phyloP scores from a whole-genome alignment of 1,140 invertebrate species.

The Nomia melanderi region DNA sequence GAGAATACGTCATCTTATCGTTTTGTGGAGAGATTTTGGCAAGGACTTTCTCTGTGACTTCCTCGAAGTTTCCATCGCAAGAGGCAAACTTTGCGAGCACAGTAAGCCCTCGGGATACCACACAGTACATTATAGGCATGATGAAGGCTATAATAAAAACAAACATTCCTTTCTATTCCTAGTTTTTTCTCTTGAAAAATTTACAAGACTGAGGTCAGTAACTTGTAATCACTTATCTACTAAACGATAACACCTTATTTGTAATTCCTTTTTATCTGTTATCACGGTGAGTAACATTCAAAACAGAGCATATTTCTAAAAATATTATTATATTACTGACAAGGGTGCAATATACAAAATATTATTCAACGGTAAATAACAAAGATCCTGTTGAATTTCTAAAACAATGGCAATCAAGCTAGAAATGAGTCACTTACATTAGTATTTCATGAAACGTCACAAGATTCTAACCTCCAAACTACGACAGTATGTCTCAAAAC shows the following conservation, averaged over 20 bases:
- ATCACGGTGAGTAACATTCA: conserved; percentile 2
- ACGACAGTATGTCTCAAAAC: not conserved
- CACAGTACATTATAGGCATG: conserved; percentile 95
- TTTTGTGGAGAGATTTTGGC: conserved; percentile 91
- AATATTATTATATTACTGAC: not conserved
- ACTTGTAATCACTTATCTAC: not conserved
- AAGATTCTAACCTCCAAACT: conserved; percentile 42
- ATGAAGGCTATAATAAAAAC: conserved; percentile 58
- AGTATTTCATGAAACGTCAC: not conserved
- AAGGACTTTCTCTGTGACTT: conserved; percentile 95
- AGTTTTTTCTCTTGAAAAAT: not conserved
- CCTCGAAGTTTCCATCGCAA: conserved; percentile 95
- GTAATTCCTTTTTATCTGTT: conserved; percentile 38
- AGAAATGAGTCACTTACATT: not conserved
- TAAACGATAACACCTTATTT: conserved; percentile 15
- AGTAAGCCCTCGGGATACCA: conserved; percentile 92
- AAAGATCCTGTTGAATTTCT: too few species aligned
- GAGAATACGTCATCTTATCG: conserved; percentile 95
- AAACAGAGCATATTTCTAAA: not conserved
- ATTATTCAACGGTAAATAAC: not conserved
- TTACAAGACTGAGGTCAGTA: not conserved
- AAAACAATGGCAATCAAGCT: not conserved
- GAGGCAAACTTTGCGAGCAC: conserved; percentile 94
- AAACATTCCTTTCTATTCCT: not conserved
- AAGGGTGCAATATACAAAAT: not conserved